phyloP scores from a whole-genome alignment of 1,140 invertebrate species.

The Drosophila aff. region DNA sequence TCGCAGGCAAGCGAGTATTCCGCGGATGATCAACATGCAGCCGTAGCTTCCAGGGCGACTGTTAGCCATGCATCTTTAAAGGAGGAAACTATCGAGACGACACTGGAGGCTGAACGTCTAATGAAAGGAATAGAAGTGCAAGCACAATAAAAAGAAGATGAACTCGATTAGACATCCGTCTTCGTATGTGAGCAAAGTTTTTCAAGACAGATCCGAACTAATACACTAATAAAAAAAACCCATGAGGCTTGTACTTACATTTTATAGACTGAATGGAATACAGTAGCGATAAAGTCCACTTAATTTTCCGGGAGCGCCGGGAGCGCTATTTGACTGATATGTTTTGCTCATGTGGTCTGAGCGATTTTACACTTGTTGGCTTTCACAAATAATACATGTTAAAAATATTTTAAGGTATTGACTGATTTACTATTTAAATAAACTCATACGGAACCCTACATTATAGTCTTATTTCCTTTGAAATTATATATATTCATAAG shows the following conservation, averaged over 20 bases:
- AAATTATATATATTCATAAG: too few relatives aligned
- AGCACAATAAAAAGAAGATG: conserved; percentile 54
- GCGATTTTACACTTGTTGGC: neutral
- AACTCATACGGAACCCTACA: neutral
- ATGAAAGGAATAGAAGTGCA: conserved; percentile 33
- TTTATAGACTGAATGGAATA: neutral
- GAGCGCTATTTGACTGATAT: conserved; percentile 1
- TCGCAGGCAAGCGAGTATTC: conserved; percentile 49
- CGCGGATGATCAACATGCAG: conserved; percentile 33
- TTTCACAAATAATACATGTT: neutral
- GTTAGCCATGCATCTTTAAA: conserved; percentile 55
- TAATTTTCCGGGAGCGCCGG: neutral
- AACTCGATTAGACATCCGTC: conserved; percentile 39
- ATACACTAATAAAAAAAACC: neutral
- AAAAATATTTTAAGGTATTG: conserved; percentile 13
- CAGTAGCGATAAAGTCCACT: too few relatives aligned
- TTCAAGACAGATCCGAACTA: neutral
- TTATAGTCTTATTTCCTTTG: too few relatives aligned
- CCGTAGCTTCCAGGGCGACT: conserved; percentile 21
- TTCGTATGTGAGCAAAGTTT: neutral
- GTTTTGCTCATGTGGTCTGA: neutral
- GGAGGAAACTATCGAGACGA: conserved; percentile 40
- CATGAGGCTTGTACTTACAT: neutral
- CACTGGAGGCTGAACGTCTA: conserved; percentile 25
- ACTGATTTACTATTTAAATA: conserved; percentile 25